These are phyloP conservation scores for Tetramorium alpestre DNA, from an alignment of 1,140 invertebrate species.

Conservation along the genomic window DNA sequence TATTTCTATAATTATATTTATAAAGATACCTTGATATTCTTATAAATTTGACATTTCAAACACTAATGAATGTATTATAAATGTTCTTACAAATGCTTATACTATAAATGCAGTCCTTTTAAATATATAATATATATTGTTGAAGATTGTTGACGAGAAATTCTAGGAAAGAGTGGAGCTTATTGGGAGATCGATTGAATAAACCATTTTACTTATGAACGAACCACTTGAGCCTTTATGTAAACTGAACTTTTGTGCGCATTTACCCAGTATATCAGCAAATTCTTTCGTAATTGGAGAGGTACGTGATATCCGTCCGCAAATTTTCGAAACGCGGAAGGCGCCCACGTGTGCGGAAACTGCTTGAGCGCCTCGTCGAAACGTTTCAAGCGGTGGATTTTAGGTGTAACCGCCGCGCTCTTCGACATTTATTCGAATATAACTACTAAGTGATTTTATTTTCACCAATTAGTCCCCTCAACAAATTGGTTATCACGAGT, in stretches of 20 bases:
- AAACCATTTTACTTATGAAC: background rate
- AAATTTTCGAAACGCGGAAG: constrained; percentile 23
- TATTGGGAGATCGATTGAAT: constrained; percentile 21
- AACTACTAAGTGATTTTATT: constrained; percentile 6
- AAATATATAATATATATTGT: background rate
- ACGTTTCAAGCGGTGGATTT: background rate
- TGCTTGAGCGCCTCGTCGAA: background rate
- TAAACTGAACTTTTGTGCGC: constrained; percentile 5
- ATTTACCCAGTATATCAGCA: background rate
- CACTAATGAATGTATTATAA: background rate
- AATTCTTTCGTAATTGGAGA: constrained; percentile 49
- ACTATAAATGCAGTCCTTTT: background rate
- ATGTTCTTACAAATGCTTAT: background rate
- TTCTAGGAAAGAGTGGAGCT: background rate
- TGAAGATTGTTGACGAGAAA: background rate
- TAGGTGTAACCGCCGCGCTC: background rate
- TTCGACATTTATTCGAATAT: background rate
- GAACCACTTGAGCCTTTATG: background rate
- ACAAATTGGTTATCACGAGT: constrained; percentile 14
- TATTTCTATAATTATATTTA: background rate
- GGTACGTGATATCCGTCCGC: constrained; percentile 3
- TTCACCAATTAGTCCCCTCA: constrained; percentile 16
- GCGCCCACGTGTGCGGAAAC: background rate
- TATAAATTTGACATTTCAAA: background rate
- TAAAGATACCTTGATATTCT: background rate